Conservation (phyloP, 2,888 invertebrate genomes). For the Pristionchus fissidentatus region DNA sequence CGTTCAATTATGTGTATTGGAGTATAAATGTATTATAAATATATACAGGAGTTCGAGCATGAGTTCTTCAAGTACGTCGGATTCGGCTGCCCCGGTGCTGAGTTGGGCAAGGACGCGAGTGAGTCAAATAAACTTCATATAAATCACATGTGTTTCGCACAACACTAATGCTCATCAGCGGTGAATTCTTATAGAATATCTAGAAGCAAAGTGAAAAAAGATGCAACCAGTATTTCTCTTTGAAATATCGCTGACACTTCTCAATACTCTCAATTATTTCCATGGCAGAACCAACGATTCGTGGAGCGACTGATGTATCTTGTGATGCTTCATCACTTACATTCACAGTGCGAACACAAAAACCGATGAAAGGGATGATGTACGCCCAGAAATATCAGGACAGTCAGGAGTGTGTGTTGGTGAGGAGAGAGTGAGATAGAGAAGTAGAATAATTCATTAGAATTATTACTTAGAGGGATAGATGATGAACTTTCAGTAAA, state of each 20-base stretch:
- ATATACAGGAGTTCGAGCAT: constrained; percentile 66
- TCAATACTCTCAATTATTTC: not conserved
- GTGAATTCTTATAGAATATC: no score
- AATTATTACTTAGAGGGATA: not conserved
- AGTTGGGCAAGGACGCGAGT: constrained; percentile 68
- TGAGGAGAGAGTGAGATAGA: constrained; percentile 17
- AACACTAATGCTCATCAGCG: no score
- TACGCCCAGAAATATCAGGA: constrained; percentile 71
- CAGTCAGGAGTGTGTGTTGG: constrained; percentile 65
- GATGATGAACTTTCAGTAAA: no score
- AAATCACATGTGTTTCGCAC: not conserved
- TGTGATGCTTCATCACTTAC: constrained; percentile 70
- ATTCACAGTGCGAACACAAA: constrained; percentile 70
- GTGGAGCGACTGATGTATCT: constrained; percentile 71
- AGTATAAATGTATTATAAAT: not conserved
- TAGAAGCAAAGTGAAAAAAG: no score
- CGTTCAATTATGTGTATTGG: not conserved
- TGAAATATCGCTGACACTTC: not conserved
- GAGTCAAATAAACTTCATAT: constrained; percentile 19
- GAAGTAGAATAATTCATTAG: not conserved
- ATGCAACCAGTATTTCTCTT: no score
- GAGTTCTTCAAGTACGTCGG: constrained; percentile 72
- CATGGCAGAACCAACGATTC: constrained; percentile 66
- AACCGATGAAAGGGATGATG: constrained; percentile 70
- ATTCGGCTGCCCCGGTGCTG: constrained; percentile 71